These are phyloP conservation scores for Mixornis gularis DNA, from an alignment of 2,113 vertebrate genomes.

Conservation along the genomic window DNA sequence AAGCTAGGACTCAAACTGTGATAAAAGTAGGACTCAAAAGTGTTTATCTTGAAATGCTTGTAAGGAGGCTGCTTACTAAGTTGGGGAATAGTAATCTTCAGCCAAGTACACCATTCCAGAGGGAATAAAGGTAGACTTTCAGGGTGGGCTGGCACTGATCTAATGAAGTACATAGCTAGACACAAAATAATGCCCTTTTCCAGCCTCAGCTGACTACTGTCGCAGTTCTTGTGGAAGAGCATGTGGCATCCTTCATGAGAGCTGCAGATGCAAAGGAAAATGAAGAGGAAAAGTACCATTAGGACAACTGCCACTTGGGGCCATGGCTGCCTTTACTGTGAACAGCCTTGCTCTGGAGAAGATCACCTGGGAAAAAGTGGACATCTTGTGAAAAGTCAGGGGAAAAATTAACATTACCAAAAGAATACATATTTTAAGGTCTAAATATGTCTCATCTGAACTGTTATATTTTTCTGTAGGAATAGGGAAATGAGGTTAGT, in stretches of 20 bases:
- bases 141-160: background rate
- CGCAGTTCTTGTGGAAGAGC: background rate
- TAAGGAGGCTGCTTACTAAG: background rate
- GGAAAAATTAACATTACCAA: background rate
- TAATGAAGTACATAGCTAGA: background rate
- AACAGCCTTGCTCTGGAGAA: background rate
- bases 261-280: background rate
- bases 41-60: background rate
- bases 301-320: background rate
- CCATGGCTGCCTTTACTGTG: accelerated
- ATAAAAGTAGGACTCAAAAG: background rate
- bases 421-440: background rate
- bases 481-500: background rate
- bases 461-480: background rate
- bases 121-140: background rate
- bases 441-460: background rate
- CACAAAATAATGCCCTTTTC: background rate
- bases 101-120: background rate
- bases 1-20: background rate
- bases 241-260: background rate
- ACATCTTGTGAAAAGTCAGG: background rate
- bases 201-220: background rate
- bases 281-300: background rate
- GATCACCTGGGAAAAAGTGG: background rate
- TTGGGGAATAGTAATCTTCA: background rate